Percentiles rank a stretch among this genome's conserved stretches.
phyloP scores from a whole-genome alignment of 2,888 invertebrate genomes.

The Glomeris marginata region DNA sequence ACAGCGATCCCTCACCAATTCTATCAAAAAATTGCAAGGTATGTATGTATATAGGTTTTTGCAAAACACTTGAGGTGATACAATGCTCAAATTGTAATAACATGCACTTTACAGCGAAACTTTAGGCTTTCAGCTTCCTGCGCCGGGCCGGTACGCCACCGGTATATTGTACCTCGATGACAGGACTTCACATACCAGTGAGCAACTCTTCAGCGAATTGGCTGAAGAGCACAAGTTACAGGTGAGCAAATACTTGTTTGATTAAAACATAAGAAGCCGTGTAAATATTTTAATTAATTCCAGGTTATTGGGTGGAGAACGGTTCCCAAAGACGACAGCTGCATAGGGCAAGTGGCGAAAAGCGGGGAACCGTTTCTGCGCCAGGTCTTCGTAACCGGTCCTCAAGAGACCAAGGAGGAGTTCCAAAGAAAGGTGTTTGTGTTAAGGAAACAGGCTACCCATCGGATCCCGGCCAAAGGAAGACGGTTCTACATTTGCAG shows the following conservation, averaged over 20 bases:
- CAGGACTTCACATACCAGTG: slow-evolving; percentile 36
- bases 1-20: slow-evolving; percentile 92
- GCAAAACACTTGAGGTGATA: slow-evolving; percentile 4
- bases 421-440: slow-evolving; percentile 67
- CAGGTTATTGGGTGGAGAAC: slow-evolving; percentile 84
- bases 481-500: slow-evolving; percentile 89
- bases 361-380: slow-evolving; percentile 91
- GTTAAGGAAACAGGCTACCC: slow-evolving; percentile 82
- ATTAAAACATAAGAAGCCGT: no score
- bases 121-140: slow-evolving; percentile 66
- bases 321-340: slow-evolving; percentile 70
- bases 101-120: slow-evolving; percentile 44
- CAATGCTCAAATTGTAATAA: not conserved
- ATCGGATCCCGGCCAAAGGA: slow-evolving; percentile 67
- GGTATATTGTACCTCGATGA: slow-evolving; percentile 85
- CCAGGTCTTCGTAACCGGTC: slow-evolving; percentile 74
- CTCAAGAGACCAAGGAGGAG: slow-evolving; percentile 41
- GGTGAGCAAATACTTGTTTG: slow-evolving; percentile 27
- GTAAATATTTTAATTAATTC: slow-evolving; percentile 9
- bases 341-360: slow-evolving; percentile 80
- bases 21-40: slow-evolving; percentile 73
- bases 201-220: slow-evolving; percentile 62
- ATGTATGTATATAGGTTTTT: slow-evolving; percentile 17
- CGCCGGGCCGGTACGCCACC: slow-evolving; percentile 81
- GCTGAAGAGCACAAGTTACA: slow-evolving; percentile 62